Conservation (phyloP, 2,888 invertebrate genomes). For the Drosophila infuscata region DNA sequence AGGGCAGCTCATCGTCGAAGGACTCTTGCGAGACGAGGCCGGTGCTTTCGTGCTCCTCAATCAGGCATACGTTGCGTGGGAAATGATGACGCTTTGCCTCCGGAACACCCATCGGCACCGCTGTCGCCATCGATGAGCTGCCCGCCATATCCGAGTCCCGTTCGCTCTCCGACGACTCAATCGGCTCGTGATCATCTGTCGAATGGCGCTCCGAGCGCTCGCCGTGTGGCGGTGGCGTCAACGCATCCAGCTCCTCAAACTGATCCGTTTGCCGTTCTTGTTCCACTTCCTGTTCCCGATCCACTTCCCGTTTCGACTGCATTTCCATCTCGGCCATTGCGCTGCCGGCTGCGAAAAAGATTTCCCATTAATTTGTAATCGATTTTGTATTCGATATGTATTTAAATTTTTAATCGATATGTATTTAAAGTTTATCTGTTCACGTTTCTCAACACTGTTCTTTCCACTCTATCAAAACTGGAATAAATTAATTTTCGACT, state of each 20-base stretch:
- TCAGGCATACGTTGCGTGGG: constrained; percentile 86
- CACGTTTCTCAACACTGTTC: background rate
- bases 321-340: background rate
- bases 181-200: constrained; percentile 85
- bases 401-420: background rate
- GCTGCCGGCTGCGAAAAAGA: background rate
- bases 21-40: constrained; percentile 93
- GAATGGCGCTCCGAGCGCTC: constrained; percentile 64
- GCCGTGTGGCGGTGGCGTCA: constrained; percentile 22
- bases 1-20: constrained; percentile 94
- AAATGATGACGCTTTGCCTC: constrained; percentile 84
- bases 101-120: constrained; percentile 60
- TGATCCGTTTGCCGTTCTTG: background rate
- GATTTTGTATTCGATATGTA: background rate
- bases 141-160: constrained; percentile 87
- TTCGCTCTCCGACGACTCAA: constrained; percentile 90
- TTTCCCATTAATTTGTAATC: background rate
- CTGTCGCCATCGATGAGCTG: constrained; percentile 69
- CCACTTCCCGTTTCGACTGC: background rate
- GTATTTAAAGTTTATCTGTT: background rate
- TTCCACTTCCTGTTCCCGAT: background rate
- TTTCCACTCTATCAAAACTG: background rate
- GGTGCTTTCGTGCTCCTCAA: constrained; percentile 90
- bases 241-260: constrained; percentile 12
- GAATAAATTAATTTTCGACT: background rate